phyloP scores from a whole-genome alignment of 2,888 invertebrate genomes.

The Spodoptera littoralis region DNA sequence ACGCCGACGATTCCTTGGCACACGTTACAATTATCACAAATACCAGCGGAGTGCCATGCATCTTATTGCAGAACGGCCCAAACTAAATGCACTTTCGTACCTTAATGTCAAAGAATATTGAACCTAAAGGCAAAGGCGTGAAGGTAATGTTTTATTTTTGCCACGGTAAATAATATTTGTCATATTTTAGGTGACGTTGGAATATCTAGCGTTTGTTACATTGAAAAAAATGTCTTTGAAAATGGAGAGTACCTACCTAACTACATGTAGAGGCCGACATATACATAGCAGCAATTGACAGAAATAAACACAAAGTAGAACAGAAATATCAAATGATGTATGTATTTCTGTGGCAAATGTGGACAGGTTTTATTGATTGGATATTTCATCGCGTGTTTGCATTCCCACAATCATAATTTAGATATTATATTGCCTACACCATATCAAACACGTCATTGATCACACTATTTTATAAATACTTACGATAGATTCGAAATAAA shows the following conservation, averaged over 20 bases:
- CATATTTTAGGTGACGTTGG: constrained; percentile 26
- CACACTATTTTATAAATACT: too few species aligned
- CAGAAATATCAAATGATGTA: constrained; percentile 24
- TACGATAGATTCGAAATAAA: too few species aligned
- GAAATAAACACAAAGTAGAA: constrained; percentile 39
- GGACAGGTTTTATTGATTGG: constrained; percentile 37
- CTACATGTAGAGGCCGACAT: constrained; percentile 19
- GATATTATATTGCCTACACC: background rate
- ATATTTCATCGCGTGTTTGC: constrained; percentile 32
- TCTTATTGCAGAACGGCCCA: constrained; percentile 56
- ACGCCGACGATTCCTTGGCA: constrained; percentile 66
- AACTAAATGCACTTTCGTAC: constrained; percentile 47
- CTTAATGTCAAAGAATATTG: constrained; percentile 45
- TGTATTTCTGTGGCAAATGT: constrained; percentile 10
- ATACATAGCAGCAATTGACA: constrained; percentile 23
- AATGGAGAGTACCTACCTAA: constrained; percentile 22
- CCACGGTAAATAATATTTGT: constrained; percentile 21
- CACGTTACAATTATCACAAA: constrained; percentile 64
- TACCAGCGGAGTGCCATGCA: constrained; percentile 58
- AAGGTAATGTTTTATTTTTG: constrained; percentile 27
- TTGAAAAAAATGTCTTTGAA: constrained; percentile 48
- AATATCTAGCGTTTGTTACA: constrained; percentile 35
- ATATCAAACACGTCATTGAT: too few species aligned
- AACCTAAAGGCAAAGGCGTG: constrained; percentile 56
- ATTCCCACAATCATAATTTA: constrained; percentile 17